phyloP scores from a whole-genome alignment of 2,888 invertebrate genomes.

The Carcina quercana region DNA sequence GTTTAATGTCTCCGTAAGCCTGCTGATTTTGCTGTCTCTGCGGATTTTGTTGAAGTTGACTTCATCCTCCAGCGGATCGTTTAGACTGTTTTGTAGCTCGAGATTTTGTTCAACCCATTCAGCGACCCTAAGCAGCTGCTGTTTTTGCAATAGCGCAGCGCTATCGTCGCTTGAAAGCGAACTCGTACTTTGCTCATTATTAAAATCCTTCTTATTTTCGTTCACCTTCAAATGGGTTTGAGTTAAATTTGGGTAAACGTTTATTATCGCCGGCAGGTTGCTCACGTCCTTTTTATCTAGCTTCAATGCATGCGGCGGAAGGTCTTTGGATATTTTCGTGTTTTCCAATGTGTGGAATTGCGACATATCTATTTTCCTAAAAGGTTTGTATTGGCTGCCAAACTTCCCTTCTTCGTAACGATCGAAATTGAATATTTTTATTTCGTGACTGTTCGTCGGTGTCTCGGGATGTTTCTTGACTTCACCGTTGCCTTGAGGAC shows the following conservation, averaged over 20 bases:
- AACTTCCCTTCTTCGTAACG: slow-evolving; percentile 65
- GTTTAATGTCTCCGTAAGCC: slow-evolving; percentile 57
- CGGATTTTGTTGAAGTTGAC: slow-evolving; percentile 43
- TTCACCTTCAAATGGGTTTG: slow-evolving; percentile 67
- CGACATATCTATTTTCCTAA: slow-evolving; percentile 63
- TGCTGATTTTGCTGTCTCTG: slow-evolving; percentile 50
- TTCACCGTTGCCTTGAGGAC: slow-evolving; percentile 28
- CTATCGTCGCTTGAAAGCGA: slow-evolving; percentile 69
- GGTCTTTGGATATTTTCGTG: slow-evolving; percentile 64
- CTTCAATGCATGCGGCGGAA: slow-evolving; percentile 43
- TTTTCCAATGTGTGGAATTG: slow-evolving; percentile 63
- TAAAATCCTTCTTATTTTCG: slow-evolving; percentile 57
- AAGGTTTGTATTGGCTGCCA: slow-evolving; percentile 44
- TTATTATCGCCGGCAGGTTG: slow-evolving; percentile 52
- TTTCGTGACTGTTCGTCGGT: slow-evolving; percentile 47
- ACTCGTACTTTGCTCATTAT: slow-evolving; percentile 67
- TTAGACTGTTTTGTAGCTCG: slow-evolving; percentile 63
- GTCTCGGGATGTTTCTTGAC: slow-evolving; percentile 28
- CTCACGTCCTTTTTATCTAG: slow-evolving; percentile 43
- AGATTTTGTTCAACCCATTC: slow-evolving; percentile 85
- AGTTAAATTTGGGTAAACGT: slow-evolving; percentile 64
- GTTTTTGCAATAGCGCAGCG: slow-evolving; percentile 73
- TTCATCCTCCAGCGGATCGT: slow-evolving; percentile 60
- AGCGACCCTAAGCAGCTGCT: slow-evolving; percentile 80
- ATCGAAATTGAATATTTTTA: slow-evolving; percentile 70